Evolutionary conservation across 2,888 invertebrate species (phyloP).

Genomic region (Drosophila formosana): DNA sequence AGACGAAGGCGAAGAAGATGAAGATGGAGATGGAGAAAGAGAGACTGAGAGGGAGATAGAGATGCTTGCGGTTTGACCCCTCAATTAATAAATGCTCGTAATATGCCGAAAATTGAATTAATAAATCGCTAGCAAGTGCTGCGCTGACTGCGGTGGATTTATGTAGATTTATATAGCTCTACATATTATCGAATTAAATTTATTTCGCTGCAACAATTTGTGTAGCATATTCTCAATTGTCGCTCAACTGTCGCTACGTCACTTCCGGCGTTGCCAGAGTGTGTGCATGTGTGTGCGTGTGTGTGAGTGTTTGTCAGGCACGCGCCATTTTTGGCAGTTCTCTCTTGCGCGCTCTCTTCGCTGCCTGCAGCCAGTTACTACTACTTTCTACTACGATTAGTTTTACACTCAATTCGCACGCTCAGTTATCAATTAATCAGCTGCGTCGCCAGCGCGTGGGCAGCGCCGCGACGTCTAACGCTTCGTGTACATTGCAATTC

Average conservation of each 20-base stretch:
- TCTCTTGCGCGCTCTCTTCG: slow-evolving; percentile 10
- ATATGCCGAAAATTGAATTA: slow-evolving; percentile 30
- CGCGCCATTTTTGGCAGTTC: slow-evolving; percentile 31
- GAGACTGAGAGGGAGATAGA: no score
- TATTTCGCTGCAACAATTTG: slow-evolving; percentile 5
- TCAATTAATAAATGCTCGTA: slow-evolving; percentile 20
- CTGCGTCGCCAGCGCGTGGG: slow-evolving; percentile 32
- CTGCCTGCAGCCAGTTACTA: slow-evolving; percentile 17
- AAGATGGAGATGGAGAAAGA: neutral
- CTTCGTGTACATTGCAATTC: slow-evolving; percentile 54
- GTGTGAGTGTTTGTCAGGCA: slow-evolving; percentile 14
- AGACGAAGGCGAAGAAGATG: neutral
- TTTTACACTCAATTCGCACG: slow-evolving; percentile 51
- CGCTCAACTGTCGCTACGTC: slow-evolving; percentile 41
- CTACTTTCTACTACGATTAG: slow-evolving; percentile 34
- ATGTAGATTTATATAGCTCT: neutral
- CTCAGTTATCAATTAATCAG: slow-evolving; percentile 64
- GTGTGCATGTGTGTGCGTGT: neutral
- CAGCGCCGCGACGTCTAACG: slow-evolving; percentile 17
- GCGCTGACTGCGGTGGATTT: slow-evolving; percentile 14
- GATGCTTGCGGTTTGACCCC: slow-evolving; percentile 41
- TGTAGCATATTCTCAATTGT: slow-evolving; percentile 20
- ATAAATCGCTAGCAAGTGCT: slow-evolving; percentile 28
- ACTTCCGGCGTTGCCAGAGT: slow-evolving; percentile 48
- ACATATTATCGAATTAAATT: slow-evolving; percentile 21